These are phyloP conservation scores for Euschistus heros DNA, from an alignment of 1,140 invertebrate species.

Conservation along the genomic window DNA sequence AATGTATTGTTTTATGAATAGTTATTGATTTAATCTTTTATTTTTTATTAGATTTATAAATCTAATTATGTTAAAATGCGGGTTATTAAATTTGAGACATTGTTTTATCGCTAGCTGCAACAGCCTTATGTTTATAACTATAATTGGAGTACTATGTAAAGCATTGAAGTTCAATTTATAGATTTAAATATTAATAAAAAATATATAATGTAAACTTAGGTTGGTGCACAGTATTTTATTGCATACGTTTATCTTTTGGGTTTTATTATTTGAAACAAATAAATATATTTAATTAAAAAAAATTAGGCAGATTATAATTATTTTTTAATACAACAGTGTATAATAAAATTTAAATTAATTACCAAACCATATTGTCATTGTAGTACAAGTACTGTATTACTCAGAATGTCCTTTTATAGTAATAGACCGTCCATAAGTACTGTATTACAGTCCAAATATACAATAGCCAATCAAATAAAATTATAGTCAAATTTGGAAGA, in stretches of 20 bases:
- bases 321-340: conserved; percentile 10
- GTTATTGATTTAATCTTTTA: conserved; percentile 13
- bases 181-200: not conserved
- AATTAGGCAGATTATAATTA: conserved; percentile 11
- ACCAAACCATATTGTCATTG: not conserved
- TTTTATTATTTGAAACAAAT: conserved; percentile 7
- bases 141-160: conserved; percentile 6
- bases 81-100: conserved; percentile 12
- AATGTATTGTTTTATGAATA: conserved; percentile 13
- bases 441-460: not conserved
- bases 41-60: conserved; percentile 19
- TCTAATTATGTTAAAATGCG: conserved; percentile 18
- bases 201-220: conserved; percentile 5
- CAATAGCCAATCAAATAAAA: not conserved
- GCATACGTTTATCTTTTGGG: conserved; percentile 1
- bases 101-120: conserved; percentile 16
- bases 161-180: not conserved
- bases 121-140: conserved; percentile 8
- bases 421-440: not conserved
- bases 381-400: conserved; percentile 6
- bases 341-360: not conserved
- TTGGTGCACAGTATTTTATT: conserved; percentile 13
- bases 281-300: conserved; percentile 9
- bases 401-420: not conserved
- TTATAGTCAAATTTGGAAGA: not conserved